Conservation (phyloP, 2,113 vertebrate species). For the Salvelinus sp. region DNA sequence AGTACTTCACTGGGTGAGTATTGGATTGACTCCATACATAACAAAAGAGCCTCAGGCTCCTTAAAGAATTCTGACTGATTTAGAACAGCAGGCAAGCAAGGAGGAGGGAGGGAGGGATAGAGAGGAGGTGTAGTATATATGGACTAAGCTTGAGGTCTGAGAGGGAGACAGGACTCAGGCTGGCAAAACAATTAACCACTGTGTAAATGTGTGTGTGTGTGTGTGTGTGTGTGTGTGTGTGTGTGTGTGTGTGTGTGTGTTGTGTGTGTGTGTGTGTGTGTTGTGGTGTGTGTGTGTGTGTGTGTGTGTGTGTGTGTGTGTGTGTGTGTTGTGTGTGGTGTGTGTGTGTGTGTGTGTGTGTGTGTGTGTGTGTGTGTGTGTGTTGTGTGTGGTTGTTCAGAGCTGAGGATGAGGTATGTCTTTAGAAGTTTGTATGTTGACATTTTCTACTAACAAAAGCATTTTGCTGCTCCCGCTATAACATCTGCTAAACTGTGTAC, state of each 20-base stretch:
- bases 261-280: not conserved
- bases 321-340: not conserved
- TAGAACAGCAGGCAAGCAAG: not conserved
- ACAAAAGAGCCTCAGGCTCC: not conserved
- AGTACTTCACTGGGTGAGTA: not conserved
- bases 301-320: not conserved
- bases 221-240: not conserved
- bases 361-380: no score
- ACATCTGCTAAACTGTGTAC: not conserved
- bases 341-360: no score
- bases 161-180: not conserved
- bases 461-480: no score
- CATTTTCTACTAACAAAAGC: no score
- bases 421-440: no score
- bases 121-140: not conserved
- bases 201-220: not conserved
- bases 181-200: not conserved
- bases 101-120: not conserved
- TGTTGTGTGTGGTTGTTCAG: not conserved
- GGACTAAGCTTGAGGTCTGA: not conserved
- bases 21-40: not conserved
- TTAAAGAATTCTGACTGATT: not conserved
- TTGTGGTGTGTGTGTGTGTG: not conserved
- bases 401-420: no score
- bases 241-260: not conserved